A percentile compares a stretch with the other conserved stretches of the same genome.
These are phyloP conservation scores for Paramormyrops hopkinsi DNA, from an alignment of 2,797 vertebrate species.

Conservation along the genomic window DNA sequence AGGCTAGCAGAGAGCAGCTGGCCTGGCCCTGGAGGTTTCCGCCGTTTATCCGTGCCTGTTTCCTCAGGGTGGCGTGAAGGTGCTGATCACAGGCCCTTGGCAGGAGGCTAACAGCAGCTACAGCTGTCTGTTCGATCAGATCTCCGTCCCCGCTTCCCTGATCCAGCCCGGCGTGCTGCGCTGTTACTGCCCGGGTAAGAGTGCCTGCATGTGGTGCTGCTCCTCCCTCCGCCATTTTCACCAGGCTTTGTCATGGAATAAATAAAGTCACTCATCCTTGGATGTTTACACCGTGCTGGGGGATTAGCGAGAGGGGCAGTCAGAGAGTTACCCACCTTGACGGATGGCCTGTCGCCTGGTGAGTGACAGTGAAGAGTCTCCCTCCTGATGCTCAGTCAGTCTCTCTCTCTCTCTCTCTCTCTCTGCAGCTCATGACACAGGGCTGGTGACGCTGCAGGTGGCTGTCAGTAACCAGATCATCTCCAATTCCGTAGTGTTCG, in stretches of 20 bases:
- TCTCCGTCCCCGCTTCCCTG: slow-evolving; percentile 93
- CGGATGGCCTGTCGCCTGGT: neutral
- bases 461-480: slow-evolving; percentile 98
- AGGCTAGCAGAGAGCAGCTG: neutral
- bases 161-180: slow-evolving; percentile 96
- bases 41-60: neutral
- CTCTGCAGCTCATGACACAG: slow-evolving; percentile 88
- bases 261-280: neutral
- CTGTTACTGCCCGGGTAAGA: slow-evolving; percentile 97
- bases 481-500: slow-evolving; percentile 97
- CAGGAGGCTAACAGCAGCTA: slow-evolving; percentile 95
- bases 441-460: slow-evolving; percentile 96
- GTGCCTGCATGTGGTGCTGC: neutral
- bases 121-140: slow-evolving; percentile 98
- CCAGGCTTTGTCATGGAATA: neutral
- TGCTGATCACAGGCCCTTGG: slow-evolving; percentile 97
- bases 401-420: slow-evolving; percentile 23
- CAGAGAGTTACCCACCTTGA: neutral
- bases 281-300: neutral
- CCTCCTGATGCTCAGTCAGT: neutral
- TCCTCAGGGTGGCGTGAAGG: slow-evolving; percentile 91
- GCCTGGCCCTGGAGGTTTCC: neutral
- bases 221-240: neutral
- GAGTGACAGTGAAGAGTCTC: neutral
- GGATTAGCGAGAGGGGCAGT: neutral